Evolutionary conservation across 1,140 invertebrate species (phyloP).

Genomic region (Brachionus koreanus): DNA sequence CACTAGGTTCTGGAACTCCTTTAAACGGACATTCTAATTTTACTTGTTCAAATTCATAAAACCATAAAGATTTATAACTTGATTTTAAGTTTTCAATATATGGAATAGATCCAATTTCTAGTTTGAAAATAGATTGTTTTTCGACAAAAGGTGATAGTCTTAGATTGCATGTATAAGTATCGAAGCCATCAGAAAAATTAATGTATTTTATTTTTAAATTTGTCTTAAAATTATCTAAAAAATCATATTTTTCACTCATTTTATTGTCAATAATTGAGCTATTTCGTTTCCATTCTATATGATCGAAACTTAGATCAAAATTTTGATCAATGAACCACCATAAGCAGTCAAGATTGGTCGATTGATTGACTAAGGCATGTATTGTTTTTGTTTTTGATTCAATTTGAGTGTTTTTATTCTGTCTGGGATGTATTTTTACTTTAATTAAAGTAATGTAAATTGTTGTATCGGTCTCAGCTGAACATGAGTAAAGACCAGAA

Average conservation of each 20-base stretch:
- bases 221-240: slow-evolving; percentile 22
- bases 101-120: neutral
- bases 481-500: neutral
- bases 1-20: neutral
- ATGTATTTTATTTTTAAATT: neutral
- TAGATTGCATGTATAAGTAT: slow-evolving; percentile 14
- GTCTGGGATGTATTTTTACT: neutral
- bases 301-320: neutral
- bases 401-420: neutral
- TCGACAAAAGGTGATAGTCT: neutral
- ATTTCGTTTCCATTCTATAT: slow-evolving; percentile 27
- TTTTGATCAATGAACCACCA: slow-evolving; percentile 11
- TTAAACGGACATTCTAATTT: neutral
- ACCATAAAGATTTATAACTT: neutral
- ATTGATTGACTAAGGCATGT: neutral
- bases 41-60: neutral
- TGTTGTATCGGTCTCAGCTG: neutral
- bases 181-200: neutral
- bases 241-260: neutral
- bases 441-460: neutral
- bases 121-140: slow-evolving; percentile 7
- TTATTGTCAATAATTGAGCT: neutral
- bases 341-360: neutral
- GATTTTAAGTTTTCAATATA: neutral
- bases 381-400: slow-evolving; percentile 25